Percentiles rank a stretch among this genome's conserved stretches.
phyloP scores from a whole-genome alignment of 2,888 invertebrate species.

The Scaptomyza cyrtandrae region DNA sequence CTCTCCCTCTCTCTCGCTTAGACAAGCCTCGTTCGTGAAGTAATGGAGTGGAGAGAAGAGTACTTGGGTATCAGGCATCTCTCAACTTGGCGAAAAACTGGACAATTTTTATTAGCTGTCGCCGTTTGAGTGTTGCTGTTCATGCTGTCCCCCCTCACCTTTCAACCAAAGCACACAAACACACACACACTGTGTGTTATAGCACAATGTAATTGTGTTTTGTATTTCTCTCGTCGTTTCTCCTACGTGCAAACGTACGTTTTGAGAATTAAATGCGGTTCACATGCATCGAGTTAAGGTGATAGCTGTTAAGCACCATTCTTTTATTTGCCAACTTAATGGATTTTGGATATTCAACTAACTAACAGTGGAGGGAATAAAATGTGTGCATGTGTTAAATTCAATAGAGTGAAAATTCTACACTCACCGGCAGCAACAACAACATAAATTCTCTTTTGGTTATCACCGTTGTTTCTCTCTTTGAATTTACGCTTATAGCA shows the following conservation, averaged over 20 bases:
- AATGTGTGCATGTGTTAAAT: neutral
- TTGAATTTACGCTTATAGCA: neutral
- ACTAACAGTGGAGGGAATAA: neutral
- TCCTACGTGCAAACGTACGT: neutral
- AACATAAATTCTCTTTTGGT: neutral
- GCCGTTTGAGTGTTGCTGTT: constrained; percentile 46
- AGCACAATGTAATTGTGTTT: constrained; percentile 55
- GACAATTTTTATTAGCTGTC: constrained; percentile 71
- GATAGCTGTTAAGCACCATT: neutral
- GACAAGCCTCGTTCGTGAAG: neutral
- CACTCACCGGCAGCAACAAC: neutral
- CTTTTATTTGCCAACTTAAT: neutral
- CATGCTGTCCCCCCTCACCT: constrained; percentile 21
- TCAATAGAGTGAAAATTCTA: neutral
- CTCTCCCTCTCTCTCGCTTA: neutral
- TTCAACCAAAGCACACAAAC: neutral
- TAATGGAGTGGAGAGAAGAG: neutral
- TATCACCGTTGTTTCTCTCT: neutral
- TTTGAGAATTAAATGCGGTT: neutral
- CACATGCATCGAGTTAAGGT: neutral
- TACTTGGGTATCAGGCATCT: constrained; percentile 27
- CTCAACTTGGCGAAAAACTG: constrained; percentile 65
- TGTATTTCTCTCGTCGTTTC: constrained; percentile 20
- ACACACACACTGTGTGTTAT: too few relatives aligned
- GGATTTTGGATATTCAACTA: neutral